Conservation (phyloP, 2,797 vertebrate species). For the Craterocephalus amniculus region DNA sequence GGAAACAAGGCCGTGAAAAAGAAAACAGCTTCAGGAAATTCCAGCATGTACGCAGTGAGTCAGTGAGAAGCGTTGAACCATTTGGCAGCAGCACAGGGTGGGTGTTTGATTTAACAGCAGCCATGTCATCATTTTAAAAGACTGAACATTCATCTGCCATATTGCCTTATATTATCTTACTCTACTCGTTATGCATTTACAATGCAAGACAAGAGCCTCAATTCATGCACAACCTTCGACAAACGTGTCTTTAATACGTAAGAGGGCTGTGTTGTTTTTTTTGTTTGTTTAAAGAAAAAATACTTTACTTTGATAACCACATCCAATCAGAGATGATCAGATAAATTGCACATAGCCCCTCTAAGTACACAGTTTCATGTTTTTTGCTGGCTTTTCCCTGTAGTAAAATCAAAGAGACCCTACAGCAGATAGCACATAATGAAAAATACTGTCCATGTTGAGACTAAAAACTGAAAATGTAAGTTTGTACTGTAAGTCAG, state of each 20-base stretch:
- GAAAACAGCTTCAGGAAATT: conserved; percentile 43
- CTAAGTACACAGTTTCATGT: too few species aligned
- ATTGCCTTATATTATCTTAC: conserved; percentile 53
- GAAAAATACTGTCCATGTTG: too few species aligned
- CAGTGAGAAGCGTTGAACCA: conserved; percentile 34
- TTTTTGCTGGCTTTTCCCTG: too few species aligned
- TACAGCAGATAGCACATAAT: too few species aligned
- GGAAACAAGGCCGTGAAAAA: background rate
- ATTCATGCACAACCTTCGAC: conserved; percentile 20
- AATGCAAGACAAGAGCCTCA: conserved; percentile 19
- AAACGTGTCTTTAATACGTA: background rate
- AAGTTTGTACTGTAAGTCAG: too few species aligned
- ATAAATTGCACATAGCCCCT: background rate
- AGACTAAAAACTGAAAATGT: too few species aligned
- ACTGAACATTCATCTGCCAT: conserved; percentile 60
- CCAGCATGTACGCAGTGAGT: conserved; percentile 23
- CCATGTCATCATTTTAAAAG: conserved; percentile 70
- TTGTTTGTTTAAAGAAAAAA: background rate
- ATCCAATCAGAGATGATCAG: background rate
- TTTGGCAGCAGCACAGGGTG: conserved; percentile 44
- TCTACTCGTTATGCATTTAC: conserved; percentile 41
- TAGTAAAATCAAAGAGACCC: background rate
- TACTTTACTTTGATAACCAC: background rate
- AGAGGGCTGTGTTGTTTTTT: background rate
- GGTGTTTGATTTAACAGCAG: conserved; percentile 66